Conservation (phyloP, 1,140 invertebrate species). For the Phthorimaea operculella region DNA sequence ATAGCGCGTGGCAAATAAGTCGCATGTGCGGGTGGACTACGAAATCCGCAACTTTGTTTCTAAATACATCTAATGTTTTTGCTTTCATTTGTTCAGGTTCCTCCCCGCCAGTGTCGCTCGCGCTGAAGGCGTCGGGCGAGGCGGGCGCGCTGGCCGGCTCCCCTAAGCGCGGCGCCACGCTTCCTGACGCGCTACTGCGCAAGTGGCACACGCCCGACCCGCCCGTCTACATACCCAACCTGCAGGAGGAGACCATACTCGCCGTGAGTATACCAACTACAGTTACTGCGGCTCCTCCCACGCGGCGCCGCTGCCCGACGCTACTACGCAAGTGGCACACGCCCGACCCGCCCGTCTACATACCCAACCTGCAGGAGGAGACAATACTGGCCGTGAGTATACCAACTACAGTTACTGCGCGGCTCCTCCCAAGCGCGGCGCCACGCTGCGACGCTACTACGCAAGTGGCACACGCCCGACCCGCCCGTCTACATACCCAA, state of each 20-base stretch:
- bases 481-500: conserved; percentile 90
- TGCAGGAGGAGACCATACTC: conserved; percentile 94
- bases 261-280: conserved; percentile 72
- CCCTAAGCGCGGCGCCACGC: conserved; percentile 75
- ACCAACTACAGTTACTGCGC: too few relatives aligned
- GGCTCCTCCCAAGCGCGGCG: conserved; percentile 72
- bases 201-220: conserved; percentile 68
- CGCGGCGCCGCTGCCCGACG: conserved; percentile 80
- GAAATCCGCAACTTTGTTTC: too few relatives aligned
- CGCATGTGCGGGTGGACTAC: too few relatives aligned
- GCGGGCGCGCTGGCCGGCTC: conserved; percentile 75
- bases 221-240: conserved; percentile 88
- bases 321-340: conserved; percentile 54
- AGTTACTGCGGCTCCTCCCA: conserved; percentile 71
- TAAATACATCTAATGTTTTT: too few relatives aligned
- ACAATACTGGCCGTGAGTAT: conserved; percentile 85
- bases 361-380: conserved; percentile 94
- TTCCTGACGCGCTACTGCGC: conserved; percentile 74
- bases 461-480: conserved; percentile 61
- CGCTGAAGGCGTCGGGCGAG: conserved; percentile 74
- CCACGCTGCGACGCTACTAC: conserved; percentile 75
- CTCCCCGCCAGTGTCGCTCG: conserved; percentile 77
- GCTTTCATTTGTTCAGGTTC: conserved; percentile 59
- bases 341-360: conserved; percentile 79
- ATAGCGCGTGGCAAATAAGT: too few relatives aligned